phyloP scores from a whole-genome alignment of 2,888 invertebrate species.

The Hyposoter didymator region DNA sequence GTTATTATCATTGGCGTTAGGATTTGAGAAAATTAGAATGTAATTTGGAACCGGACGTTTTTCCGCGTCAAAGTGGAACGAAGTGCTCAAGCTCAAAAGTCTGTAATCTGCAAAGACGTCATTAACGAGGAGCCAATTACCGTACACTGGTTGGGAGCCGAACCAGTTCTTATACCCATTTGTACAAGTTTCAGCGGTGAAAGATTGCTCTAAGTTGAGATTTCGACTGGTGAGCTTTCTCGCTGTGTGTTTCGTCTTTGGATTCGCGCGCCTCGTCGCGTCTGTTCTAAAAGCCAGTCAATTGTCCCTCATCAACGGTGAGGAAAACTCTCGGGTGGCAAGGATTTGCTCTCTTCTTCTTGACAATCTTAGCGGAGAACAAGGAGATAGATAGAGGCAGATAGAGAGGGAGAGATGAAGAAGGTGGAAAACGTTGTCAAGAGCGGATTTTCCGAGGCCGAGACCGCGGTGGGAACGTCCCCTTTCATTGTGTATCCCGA shows the following conservation, averaged over 20 bases:
- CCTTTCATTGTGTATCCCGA: slow-evolving; percentile 59
- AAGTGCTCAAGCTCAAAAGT: slow-evolving; percentile 29
- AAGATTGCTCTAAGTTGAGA: slow-evolving; percentile 41
- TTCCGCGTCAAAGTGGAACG: slow-evolving; percentile 38
- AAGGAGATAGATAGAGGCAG: slow-evolving; percentile 27
- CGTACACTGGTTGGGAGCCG: slow-evolving; percentile 47
- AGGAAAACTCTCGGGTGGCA: slow-evolving; percentile 38
- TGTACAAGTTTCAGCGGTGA: slow-evolving; percentile 50
- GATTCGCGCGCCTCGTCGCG: slow-evolving; percentile 18
- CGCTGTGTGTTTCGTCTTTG: slow-evolving; percentile 17
- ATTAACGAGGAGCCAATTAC: slow-evolving; percentile 66
- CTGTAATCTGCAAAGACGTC: slow-evolving; percentile 53
- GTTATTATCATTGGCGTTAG: neutral
- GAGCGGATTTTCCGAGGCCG: slow-evolving; percentile 50
- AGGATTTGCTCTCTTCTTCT: slow-evolving; percentile 36
- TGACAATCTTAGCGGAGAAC: slow-evolving; percentile 47
- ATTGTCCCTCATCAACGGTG: slow-evolving; percentile 65
- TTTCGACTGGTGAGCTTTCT: slow-evolving; percentile 46
- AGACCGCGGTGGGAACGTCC: slow-evolving; percentile 25
- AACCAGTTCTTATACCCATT: slow-evolving; percentile 40
- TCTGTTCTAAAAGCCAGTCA: slow-evolving; percentile 63
- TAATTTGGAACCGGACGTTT: slow-evolving; percentile 11
- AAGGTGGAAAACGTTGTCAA: slow-evolving; percentile 47
- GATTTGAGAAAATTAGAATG: neutral
- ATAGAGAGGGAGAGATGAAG: slow-evolving; percentile 38